phyloP scores from a whole-genome alignment of 1,140 invertebrate genomes.

The Ceratina calcarata region DNA sequence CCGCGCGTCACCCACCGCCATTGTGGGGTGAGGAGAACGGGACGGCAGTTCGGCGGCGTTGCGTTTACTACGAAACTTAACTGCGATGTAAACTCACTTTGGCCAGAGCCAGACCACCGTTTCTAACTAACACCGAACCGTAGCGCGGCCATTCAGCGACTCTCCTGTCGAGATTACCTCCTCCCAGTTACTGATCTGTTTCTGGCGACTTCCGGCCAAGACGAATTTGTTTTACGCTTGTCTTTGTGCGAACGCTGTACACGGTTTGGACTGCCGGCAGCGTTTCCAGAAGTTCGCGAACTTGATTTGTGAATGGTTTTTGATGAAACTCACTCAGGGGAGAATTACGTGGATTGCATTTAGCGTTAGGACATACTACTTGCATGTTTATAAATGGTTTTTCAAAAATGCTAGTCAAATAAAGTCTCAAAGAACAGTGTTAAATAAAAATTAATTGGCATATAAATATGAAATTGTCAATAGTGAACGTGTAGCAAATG shows the following conservation, averaged over 20 bases:
- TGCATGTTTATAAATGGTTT: too few relatives aligned
- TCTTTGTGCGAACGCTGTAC: neutral
- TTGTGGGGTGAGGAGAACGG: conserved; percentile 2
- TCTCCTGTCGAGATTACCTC: conserved; percentile 46
- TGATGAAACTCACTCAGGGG: too few relatives aligned
- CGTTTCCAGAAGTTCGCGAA: neutral
- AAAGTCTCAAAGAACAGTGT: neutral
- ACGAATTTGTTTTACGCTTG: conserved; percentile 35
- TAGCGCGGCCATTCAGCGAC: conserved; percentile 53
- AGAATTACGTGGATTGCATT: too few relatives aligned
- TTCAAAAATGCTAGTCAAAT: too few relatives aligned
- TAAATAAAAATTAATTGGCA: too few relatives aligned
- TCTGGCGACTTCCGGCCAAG: conserved; percentile 21
- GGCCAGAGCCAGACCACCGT: conserved; percentile 34
- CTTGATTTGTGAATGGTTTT: neutral
- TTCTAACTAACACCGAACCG: conserved; percentile 55
- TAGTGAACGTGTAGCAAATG: too few relatives aligned
- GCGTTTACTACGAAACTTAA: conserved; percentile 64
- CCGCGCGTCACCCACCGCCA: conserved; percentile 49
- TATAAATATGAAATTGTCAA: too few relatives aligned
- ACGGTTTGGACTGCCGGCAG: too few relatives aligned
- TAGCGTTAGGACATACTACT: too few relatives aligned
- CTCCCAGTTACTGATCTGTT: conserved; percentile 41
- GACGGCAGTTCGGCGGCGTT: conserved; percentile 55
- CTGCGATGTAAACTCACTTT: conserved; percentile 67